Conservation (phyloP, 2,113 vertebrate genomes). For the Odocoileus hemionus region DNA sequence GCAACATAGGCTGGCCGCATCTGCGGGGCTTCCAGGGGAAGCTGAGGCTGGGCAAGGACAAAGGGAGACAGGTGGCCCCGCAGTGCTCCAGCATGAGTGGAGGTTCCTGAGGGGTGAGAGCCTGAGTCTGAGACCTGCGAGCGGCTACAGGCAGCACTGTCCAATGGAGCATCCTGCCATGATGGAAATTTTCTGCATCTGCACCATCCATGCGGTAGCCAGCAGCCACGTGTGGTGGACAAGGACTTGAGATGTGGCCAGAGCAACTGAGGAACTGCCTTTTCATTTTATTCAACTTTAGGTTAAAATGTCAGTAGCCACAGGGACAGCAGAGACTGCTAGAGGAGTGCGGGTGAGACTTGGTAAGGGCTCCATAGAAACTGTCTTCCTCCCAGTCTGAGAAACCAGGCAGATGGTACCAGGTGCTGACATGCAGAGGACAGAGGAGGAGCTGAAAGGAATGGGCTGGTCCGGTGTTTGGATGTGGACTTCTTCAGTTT, state of each 20-base stretch:
- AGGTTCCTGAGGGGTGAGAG: background rate
- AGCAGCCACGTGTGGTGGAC: no score
- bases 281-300: background rate
- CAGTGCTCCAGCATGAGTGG: background rate
- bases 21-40: no score
- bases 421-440: accelerated
- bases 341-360: background rate
- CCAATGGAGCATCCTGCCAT: accelerated
- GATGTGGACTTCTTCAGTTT: background rate
- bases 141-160: background rate
- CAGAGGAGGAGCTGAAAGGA: background rate
- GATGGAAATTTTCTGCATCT: background rate
- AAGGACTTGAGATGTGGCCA: background rate
- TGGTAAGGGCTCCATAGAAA: accelerated
- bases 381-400: background rate
- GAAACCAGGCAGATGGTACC: background rate
- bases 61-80: background rate
- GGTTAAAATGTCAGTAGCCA: background rate
- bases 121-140: background rate
- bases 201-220: accelerated
- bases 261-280: background rate
- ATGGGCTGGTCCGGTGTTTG: accelerated
- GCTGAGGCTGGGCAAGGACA: no score
- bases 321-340: background rate
- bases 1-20: accelerated